A percentile compares a stretch with the other conserved stretches of the same genome.
Evolutionary conservation across 2,113 vertebrate species (phyloP).

Genomic region (Dicentrarchus labrax): DNA sequence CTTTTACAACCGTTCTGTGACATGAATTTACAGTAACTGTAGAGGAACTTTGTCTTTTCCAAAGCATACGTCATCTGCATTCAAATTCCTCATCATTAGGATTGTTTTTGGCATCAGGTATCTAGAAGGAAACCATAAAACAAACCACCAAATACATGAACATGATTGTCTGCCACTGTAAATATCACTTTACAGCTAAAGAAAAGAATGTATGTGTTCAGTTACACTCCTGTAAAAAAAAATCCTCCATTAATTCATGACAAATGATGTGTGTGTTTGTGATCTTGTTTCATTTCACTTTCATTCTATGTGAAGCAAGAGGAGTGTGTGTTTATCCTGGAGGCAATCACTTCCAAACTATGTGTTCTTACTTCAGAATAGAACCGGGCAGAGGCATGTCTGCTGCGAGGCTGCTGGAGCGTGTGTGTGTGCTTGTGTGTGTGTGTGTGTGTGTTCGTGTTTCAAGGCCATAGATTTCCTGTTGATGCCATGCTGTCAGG

Average conservation of each 20-base stretch:
- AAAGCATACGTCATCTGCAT: not conserved
- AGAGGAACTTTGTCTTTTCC: not conserved
- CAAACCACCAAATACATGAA: not conserved
- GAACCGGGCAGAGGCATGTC: slow-evolving; percentile 2
- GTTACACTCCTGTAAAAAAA: not conserved
- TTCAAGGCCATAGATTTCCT: slow-evolving; percentile 74
- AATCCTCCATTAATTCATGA: not conserved
- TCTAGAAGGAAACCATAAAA: not conserved
- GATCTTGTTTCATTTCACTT: slow-evolving; percentile 21
- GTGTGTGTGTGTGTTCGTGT: slow-evolving; percentile 18
- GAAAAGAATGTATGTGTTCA: not conserved
- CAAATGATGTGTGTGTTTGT: not conserved
- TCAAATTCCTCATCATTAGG: not conserved
- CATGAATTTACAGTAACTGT: slow-evolving; percentile 6
- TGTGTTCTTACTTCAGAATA: slow-evolving; percentile 48
- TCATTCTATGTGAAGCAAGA: slow-evolving; percentile 6
- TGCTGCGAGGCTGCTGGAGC: slow-evolving; percentile 16
- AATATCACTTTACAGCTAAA: not conserved
- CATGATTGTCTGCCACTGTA: not conserved
- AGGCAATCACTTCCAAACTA: slow-evolving; percentile 19
- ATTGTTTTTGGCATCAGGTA: not conserved
- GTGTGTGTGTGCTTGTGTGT: slow-evolving; percentile 27
- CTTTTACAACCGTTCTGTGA: slow-evolving; percentile 7
- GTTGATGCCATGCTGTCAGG: slow-evolving; percentile 78
- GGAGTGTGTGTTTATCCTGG: not conserved